These are phyloP conservation scores for Halcyon senegalensis DNA, from an alignment of 2,113 vertebrate species.

Conservation along the genomic window DNA sequence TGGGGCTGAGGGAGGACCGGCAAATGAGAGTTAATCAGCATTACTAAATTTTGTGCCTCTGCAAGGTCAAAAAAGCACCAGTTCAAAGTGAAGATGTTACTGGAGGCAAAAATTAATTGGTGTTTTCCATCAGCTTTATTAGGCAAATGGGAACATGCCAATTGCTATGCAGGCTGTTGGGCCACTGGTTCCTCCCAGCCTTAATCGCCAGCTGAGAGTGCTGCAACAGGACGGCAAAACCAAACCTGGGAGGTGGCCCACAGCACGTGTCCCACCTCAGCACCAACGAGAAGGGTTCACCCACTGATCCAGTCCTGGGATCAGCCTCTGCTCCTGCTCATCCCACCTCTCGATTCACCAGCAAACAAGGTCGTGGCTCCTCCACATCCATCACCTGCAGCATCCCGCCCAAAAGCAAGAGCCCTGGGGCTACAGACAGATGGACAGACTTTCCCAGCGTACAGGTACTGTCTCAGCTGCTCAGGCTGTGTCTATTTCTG, in stretches of 20 bases:
- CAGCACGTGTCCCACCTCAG: accelerated
- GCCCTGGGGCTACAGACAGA: neutral
- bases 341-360: accelerated
- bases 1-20: neutral
- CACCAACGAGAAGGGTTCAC: accelerated
- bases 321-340: neutral
- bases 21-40: neutral
- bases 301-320: neutral
- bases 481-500: neutral
- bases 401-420: neutral
- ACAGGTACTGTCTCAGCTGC: neutral
- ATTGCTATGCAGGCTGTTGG: accelerated
- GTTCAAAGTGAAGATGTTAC: neutral
- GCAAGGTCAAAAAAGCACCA: neutral
- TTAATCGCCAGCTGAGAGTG: accelerated
- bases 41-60: neutral
- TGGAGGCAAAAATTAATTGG: neutral
- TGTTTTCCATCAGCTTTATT: neutral
- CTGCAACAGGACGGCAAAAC: accelerated
- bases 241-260: accelerated
- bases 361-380: accelerated
- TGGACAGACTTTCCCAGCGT: accelerated
- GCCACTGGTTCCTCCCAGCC: neutral
- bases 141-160: neutral
- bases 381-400: accelerated